phyloP scores from a whole-genome alignment of 2,797 vertebrate genomes.

The Nyctalus aviator region DNA sequence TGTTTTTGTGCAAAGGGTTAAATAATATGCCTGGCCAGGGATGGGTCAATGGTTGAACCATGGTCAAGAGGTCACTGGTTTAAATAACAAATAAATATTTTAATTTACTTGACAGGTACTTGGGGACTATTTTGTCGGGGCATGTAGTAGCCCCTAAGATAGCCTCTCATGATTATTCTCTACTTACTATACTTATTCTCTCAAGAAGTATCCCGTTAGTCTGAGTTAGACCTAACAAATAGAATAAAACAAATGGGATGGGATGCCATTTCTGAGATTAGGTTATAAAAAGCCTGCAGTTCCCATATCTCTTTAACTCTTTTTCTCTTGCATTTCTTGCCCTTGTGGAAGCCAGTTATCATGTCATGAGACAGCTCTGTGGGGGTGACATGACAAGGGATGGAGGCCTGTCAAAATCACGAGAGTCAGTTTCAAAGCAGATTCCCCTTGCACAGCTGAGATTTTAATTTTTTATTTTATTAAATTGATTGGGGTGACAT shows the following conservation, averaged over 20 bases:
- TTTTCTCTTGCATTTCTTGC: not conserved
- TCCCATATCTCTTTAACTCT: not conserved
- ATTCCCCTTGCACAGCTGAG: not conserved
- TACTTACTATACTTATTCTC: not conserved
- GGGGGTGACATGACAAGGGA: not conserved
- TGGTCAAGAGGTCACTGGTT: too few species aligned
- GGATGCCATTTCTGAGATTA: not conserved
- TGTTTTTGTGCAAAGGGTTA: not conserved
- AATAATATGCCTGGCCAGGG: not conserved
- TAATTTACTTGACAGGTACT: not conserved
- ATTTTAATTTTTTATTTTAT: not conserved
- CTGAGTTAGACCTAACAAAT: not conserved
- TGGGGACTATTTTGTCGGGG: not conserved
- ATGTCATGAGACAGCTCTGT: not conserved
- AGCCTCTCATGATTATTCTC: not conserved
- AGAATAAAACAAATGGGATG: not conserved
- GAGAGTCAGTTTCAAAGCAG: not conserved
- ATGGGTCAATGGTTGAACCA: too few species aligned
- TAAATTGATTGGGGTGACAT: not conserved
- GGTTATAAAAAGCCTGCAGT: not conserved
- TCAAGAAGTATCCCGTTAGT: not conserved
- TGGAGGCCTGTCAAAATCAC: not conserved
- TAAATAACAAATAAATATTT: too few species aligned
- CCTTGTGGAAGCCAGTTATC: not conserved
- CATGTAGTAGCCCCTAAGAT: not conserved